Evolutionary conservation across 2,797 vertebrate species (phyloP), one percentile per base, ranked within the genome.

Genomic region (Sebastes paucispinis): DNA sequence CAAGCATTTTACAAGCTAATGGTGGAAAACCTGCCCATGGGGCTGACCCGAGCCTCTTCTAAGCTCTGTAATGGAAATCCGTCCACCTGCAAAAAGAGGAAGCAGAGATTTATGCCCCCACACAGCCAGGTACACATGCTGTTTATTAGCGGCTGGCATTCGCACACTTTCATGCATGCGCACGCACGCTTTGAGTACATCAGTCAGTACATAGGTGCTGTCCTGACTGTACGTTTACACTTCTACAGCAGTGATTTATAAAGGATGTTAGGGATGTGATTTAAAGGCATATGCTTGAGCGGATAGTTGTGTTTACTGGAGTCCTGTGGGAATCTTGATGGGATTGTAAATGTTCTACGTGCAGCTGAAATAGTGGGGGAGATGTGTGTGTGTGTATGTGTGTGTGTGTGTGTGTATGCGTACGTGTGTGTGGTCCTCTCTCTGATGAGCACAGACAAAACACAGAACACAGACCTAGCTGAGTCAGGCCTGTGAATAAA

Each of bases 271-370:
- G 79, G 62, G 75, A 75, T 90, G 84, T 92, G 88, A 93, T 94
- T 93, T 93, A 92, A 89, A 90, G 86, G 79, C 87, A 55, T 81
- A 83, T 86, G 85, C 71, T 84, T 86, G 72, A 89, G 81, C 10
- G 18, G 73, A 54, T 75, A 87, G 73, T 90, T 76, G 36, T 93
- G 85, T 94, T 93, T 89, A 85, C 89, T 82, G 81, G 80, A 88
- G 87, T 91, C 80, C 90, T 91, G 93, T 94, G 94, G 91, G 92
- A 94, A 93, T 91, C 76, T 91, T 86, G 88, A 91, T 88, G 85
- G 80, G 86, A 84, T 78, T 91, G 93, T 88, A 89, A 91, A 93
- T 90, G 88, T 63, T 88, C 79, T 72, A 57, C 60, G 55, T 86
- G 81, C 77, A 75, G 79, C 77, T 87, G 73, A 81, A 85, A 77